phyloP scores from a whole-genome alignment of 2,113 vertebrate species.

The Tiliqua scincoides region DNA sequence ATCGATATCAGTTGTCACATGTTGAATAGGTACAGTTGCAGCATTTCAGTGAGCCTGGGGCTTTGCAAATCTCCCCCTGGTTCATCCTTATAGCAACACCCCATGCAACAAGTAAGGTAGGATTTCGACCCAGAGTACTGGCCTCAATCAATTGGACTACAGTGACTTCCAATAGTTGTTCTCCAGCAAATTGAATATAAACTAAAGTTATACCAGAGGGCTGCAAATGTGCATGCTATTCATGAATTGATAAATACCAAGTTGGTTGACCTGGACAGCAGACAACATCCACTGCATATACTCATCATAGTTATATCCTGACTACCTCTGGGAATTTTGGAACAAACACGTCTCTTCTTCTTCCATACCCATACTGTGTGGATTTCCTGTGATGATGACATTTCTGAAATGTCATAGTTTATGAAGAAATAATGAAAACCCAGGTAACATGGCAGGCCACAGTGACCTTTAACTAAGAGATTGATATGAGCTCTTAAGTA shows the following conservation, averaged over 20 bases:
- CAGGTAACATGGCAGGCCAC: conserved; percentile 65
- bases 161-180: not conserved
- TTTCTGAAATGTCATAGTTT: conserved; percentile 78
- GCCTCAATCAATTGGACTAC: not conserved
- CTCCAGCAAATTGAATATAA: not conserved
- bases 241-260: not conserved
- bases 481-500: conserved; percentile 60
- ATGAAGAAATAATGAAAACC: conserved; percentile 74
- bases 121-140: not conserved
- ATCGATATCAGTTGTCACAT: not conserved
- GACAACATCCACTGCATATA: not conserved
- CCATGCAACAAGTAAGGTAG: not conserved
- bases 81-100: not conserved
- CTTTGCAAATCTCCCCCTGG: not conserved
- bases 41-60: not conserved
- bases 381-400: conserved; percentile 67
- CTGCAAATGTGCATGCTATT: not conserved
- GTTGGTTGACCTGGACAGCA: not conserved
- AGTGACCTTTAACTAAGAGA: conserved; percentile 72
- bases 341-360: conserved; percentile 33
- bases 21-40: not conserved
- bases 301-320: conserved; percentile 14
- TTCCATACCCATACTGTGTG: conserved; percentile 34
- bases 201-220: not conserved
- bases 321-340: conserved; percentile 3